Evolutionary conservation across 2,797 vertebrate genomes (phyloP).

Genomic region (Schizopygopsis pylzovi): DNA sequence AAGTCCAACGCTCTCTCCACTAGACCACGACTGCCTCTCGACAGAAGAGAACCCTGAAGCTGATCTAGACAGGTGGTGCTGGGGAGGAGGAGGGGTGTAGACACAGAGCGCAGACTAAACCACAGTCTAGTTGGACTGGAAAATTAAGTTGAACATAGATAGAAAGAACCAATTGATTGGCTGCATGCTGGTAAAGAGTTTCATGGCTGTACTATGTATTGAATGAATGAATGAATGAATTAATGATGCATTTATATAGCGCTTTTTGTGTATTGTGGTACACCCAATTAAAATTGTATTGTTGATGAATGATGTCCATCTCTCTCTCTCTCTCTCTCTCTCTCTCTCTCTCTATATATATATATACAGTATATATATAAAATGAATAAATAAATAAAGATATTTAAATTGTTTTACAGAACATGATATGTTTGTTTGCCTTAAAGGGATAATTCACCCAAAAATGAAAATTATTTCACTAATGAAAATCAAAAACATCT

Average conservation of each 20-base stretch:
- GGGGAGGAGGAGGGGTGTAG: neutral
- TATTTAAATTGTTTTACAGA: neutral
- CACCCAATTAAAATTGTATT: too few relatives aligned
- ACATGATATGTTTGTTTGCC: neutral
- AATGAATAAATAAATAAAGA: too few relatives aligned
- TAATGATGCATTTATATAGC: too few relatives aligned
- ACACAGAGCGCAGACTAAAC: neutral
- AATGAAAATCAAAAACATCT: neutral
- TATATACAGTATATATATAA: too few relatives aligned
- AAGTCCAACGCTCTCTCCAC: too few relatives aligned
- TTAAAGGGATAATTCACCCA: neutral
- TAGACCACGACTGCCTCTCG: too few relatives aligned
- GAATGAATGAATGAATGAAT: too few relatives aligned
- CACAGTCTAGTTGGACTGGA: neutral
- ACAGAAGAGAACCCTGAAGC: neutral
- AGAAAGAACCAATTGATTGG: neutral
- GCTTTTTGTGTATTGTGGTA: too few relatives aligned
- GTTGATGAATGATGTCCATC: too few relatives aligned
- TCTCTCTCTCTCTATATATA: too few relatives aligned
- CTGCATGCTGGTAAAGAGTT: neutral
- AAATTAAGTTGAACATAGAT: neutral
- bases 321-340: too few relatives aligned
- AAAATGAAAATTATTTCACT: neutral
- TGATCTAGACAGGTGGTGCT: slow-evolving; percentile 2
- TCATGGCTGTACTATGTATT: neutral